Evolutionary conservation across 2,888 invertebrate genomes (phyloP).

Genomic region (Poecilus cupreus): DNA sequence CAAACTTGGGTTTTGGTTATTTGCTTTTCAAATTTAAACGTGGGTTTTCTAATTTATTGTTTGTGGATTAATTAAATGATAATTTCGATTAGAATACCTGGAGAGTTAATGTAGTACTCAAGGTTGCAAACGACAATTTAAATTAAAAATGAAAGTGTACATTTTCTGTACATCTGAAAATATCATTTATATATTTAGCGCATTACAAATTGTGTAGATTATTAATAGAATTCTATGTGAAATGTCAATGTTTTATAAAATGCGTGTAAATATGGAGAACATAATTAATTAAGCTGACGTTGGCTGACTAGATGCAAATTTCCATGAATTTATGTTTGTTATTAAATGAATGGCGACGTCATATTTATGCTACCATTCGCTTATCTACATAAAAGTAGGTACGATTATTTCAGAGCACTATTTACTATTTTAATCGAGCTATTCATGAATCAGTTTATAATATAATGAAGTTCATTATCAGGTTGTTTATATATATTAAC

Average conservation of each 20-base stretch:
- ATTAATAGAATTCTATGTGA: not conserved
- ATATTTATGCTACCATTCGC: not conserved
- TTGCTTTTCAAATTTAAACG: not conserved
- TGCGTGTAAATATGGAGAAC: constrained; percentile 2
- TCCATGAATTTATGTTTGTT: constrained; percentile 7
- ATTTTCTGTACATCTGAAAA: not conserved
- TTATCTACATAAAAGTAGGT: constrained; percentile 8
- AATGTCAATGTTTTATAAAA: constrained; percentile 37
- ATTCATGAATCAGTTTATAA: constrained; percentile 5
- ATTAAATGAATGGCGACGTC: constrained; percentile 15
- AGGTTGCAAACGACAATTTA: not conserved
- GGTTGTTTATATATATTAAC: too few relatives aligned
- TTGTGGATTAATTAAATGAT: not conserved
- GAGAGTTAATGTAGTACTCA: too few relatives aligned
- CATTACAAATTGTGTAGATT: constrained; percentile 20
- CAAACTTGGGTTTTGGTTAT: constrained; percentile 7
- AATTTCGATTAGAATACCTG: too few relatives aligned
- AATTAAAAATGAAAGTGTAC: not conserved
- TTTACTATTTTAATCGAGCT: not conserved
- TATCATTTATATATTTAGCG: constrained; percentile 10
- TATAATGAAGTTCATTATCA: constrained; percentile 21
- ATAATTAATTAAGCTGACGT: not conserved
- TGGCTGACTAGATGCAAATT: not conserved
- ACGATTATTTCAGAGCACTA: not conserved
- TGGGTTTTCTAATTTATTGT: constrained; percentile 3